Conservation (phyloP, 2,888 invertebrate species). For the Mechanitis mazaeus region DNA sequence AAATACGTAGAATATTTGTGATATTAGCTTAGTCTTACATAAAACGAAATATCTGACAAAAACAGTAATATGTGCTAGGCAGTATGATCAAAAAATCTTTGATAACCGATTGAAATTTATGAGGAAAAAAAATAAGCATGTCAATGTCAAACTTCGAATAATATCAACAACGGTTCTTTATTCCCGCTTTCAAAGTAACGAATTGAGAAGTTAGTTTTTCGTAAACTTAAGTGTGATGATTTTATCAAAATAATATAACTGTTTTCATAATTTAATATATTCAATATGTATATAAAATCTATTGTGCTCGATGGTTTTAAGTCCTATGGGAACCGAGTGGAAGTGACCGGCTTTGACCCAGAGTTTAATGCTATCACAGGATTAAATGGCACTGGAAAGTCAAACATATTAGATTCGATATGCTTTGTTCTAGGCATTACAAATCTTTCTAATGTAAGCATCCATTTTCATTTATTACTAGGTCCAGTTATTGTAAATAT, state of each 20-base stretch:
- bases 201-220: slow-evolving; percentile 7
- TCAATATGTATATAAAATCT: slow-evolving; percentile 91
- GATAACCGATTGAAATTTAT: not conserved
- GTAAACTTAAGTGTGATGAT: slow-evolving; percentile 35
- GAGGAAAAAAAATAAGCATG: not conserved
- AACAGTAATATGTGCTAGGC: too few species aligned
- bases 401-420: slow-evolving; percentile 97
- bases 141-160: slow-evolving; percentile 21
- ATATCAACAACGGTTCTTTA: slow-evolving; percentile 19
- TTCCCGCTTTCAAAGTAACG: slow-evolving; percentile 16
- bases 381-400: slow-evolving; percentile 97
- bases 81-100: too few species aligned
- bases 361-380: slow-evolving; percentile 99
- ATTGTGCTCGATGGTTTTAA: slow-evolving; percentile 98
- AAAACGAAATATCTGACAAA: too few species aligned
- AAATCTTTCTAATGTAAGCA: slow-evolving; percentile 90
- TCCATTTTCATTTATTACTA: not conserved
- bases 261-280: slow-evolving; percentile 12
- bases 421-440: slow-evolving; percentile 98
- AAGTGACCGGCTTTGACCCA: slow-evolving; percentile 93
- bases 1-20: too few species aligned
- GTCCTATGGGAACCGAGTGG: slow-evolving; percentile 95
- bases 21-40: too few species aligned
- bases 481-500: too few species aligned
- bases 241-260: slow-evolving; percentile 11